Conservation (phyloP, 1,140 invertebrate genomes). For the Oryctes rhinoceros region DNA sequence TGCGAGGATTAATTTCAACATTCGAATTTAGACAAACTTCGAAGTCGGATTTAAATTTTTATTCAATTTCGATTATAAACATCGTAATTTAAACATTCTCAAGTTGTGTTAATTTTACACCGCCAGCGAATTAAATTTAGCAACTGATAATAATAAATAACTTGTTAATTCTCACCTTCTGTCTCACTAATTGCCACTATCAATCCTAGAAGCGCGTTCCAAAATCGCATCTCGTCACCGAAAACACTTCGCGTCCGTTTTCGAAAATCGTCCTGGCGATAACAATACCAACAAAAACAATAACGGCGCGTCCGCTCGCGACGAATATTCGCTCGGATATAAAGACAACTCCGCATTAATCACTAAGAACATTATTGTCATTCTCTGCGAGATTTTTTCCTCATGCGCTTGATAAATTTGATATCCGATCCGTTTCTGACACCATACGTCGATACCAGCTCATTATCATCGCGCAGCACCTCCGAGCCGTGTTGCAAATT, state of each 20-base stretch:
- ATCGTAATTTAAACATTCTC: too few relatives aligned
- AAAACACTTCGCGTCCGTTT: not conserved
- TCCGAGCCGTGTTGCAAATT: conserved; percentile 69
- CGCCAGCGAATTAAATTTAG: too few relatives aligned
- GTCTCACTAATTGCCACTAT: conserved; percentile 6
- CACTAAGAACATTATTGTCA: conserved; percentile 29
- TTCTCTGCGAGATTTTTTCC: conserved; percentile 50
- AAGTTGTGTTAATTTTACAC: too few relatives aligned
- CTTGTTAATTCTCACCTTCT: not conserved
- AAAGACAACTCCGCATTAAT: not conserved
- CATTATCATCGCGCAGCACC: conserved; percentile 68
- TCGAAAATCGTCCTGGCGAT: not conserved
- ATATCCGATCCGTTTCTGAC: conserved; percentile 71
- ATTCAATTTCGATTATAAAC: too few relatives aligned
- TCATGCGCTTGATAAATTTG: conserved; percentile 70
- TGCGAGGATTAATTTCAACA: too few relatives aligned
- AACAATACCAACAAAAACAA: not conserved
- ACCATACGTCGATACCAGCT: conserved; percentile 70
- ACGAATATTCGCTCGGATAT: not conserved
- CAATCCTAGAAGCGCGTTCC: not conserved
- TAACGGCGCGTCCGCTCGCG: not conserved
- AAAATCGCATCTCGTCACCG: not conserved
- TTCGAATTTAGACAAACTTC: too few relatives aligned
- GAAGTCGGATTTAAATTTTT: too few relatives aligned
- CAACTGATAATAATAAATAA: too few relatives aligned